Conservation (phyloP, 1,140 invertebrate species). For the Lethrus apterus region DNA sequence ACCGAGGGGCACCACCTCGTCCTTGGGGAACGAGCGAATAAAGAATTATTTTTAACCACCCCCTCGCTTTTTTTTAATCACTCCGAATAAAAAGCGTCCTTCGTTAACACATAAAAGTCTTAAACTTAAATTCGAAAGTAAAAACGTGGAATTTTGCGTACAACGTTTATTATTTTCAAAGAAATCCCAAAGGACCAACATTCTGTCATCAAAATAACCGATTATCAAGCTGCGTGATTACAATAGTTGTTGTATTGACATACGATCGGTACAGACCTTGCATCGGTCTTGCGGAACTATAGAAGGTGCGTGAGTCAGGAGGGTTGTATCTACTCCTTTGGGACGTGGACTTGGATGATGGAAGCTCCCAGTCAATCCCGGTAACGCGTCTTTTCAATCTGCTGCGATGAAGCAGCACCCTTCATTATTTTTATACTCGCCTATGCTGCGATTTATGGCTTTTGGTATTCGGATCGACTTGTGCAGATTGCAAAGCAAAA, state of each 20-base stretch:
- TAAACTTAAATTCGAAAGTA: neutral
- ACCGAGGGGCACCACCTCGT: slow-evolving; percentile 21
- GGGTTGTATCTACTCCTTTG: slow-evolving; percentile 34
- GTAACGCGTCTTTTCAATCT: slow-evolving; percentile 40
- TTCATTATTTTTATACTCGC: slow-evolving; percentile 30
- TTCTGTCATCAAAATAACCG: too few relatives aligned
- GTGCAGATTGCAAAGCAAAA: too few relatives aligned
- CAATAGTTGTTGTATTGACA: too few relatives aligned
- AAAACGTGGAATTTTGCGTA: neutral
- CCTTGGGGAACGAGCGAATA: slow-evolving; percentile 26
- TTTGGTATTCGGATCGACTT: slow-evolving; percentile 9
- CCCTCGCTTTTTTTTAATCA: slow-evolving; percentile 16
- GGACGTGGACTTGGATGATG: slow-evolving; percentile 35
- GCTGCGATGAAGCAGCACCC: slow-evolving; percentile 31
- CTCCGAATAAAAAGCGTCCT: slow-evolving; percentile 4
- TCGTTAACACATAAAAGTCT: too few relatives aligned
- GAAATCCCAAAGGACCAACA: too few relatives aligned
- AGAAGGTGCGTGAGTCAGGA: slow-evolving; percentile 32
- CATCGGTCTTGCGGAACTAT: too few relatives aligned
- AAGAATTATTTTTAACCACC: slow-evolving; percentile 27
- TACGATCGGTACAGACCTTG: too few relatives aligned
- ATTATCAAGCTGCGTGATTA: too few relatives aligned
- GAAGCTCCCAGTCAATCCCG: slow-evolving; percentile 34
- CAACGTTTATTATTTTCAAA: too few relatives aligned
- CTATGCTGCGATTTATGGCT: slow-evolving; percentile 12